phyloP scores from a whole-genome alignment of 2,888 invertebrate genomes.

The Caenorhabditis sp. region DNA sequence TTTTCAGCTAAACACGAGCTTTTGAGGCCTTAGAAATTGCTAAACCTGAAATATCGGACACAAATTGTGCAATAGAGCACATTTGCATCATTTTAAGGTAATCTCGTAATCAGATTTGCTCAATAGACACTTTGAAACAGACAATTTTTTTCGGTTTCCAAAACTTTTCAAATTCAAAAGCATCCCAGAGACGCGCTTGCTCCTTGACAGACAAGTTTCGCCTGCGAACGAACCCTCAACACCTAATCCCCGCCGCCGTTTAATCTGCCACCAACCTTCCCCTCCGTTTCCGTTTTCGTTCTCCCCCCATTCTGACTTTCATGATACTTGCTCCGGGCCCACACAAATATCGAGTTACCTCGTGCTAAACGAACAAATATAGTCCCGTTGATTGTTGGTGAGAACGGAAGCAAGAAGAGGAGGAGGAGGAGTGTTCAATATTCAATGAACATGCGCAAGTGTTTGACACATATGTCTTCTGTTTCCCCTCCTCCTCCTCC shows the following conservation, averaged over 20 bases:
- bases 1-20: too few relatives aligned
- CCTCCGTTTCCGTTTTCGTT: constrained; percentile 5
- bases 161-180: too few relatives aligned
- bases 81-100: too few relatives aligned
- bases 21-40: too few relatives aligned
- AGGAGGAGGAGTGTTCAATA: constrained; percentile 39
- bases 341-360: constrained; percentile 29
- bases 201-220: too few relatives aligned
- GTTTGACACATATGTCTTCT: constrained; percentile 55
- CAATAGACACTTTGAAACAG: too few relatives aligned
- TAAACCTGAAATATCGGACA: too few relatives aligned
- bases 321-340: constrained; percentile 11
- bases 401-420: background rate
- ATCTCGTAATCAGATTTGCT: too few relatives aligned
- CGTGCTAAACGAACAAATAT: constrained; percentile 37
- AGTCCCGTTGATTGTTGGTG: background rate
- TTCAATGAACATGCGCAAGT: constrained; percentile 56
- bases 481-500: background rate
- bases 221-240: too few relatives aligned
- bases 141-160: too few relatives aligned
- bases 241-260: constrained; percentile 31
- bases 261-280: background rate
- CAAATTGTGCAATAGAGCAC: too few relatives aligned
- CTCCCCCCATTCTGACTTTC: constrained; percentile 4
- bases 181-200: too few relatives aligned